Evolutionary conservation across 30 jellyfish, hydroid and myxozoan species (phyloP).

Genomic region (Pelagia noctiluca): DNA sequence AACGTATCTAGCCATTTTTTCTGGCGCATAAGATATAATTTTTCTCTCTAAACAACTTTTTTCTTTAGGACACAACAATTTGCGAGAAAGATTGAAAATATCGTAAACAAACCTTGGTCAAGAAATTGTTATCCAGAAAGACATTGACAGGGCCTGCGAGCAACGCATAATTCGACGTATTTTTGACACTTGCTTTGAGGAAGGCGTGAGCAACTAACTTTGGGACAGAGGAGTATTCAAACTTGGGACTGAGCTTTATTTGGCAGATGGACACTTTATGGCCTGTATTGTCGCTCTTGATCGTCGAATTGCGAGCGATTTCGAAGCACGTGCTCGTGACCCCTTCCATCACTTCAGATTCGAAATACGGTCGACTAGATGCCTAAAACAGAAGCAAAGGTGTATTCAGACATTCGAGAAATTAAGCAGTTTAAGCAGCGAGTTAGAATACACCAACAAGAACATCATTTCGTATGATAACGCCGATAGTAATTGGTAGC

Average conservation of each 20-base stretch:
- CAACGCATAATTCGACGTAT: slow-evolving; percentile 90
- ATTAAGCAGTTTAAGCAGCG: too few relatives aligned
- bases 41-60: not conserved
- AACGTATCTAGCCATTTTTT: not conserved
- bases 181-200: slow-evolving; percentile 79
- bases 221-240: slow-evolving; percentile 85
- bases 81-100: not conserved
- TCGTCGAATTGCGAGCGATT: slow-evolving; percentile 80
- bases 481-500: too few relatives aligned
- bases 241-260: slow-evolving; percentile 77
- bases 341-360: slow-evolving; percentile 69
- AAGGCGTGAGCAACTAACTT: slow-evolving; percentile 92
- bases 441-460: too few relatives aligned
- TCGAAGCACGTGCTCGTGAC: slow-evolving; percentile 89
- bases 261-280: slow-evolving; percentile 91
- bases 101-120: slow-evolving; percentile 76
- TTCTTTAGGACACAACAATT: not conserved
- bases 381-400: slow-evolving; percentile 8
- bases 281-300: slow-evolving; percentile 68
- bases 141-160: slow-evolving; percentile 93
- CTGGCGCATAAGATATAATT: not conserved
- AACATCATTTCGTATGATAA: too few relatives aligned
- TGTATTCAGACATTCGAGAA: too few relatives aligned
- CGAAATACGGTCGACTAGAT: not conserved
- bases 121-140: slow-evolving; percentile 86